phyloP scores from a whole-genome alignment of 1,140 invertebrate species.

The Cotesia vestalis region DNA sequence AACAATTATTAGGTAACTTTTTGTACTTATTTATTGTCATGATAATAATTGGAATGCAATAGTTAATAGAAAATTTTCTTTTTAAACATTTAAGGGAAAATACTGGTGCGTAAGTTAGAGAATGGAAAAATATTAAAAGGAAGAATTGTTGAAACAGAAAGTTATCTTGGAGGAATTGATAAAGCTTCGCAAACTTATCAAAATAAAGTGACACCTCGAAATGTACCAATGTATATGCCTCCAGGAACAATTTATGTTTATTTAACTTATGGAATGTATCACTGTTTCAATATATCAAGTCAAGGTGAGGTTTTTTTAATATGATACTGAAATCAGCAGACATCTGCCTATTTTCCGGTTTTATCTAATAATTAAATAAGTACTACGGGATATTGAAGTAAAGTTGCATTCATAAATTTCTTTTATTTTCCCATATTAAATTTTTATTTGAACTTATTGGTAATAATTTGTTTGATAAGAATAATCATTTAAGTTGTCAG shows the following conservation, averaged over 20 bases:
- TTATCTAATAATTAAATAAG: too few species aligned
- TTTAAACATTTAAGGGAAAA: constrained; percentile 60
- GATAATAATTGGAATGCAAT: constrained; percentile 35
- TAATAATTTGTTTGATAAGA: too few species aligned
- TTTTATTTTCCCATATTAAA: too few species aligned
- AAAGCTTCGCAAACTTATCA: constrained; percentile 77
- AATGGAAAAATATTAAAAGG: constrained; percentile 69
- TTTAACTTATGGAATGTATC: constrained; percentile 84
- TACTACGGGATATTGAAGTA: too few species aligned
- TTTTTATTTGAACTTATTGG: too few species aligned
- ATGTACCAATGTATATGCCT: constrained; percentile 81
- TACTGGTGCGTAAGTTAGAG: constrained; percentile 70
- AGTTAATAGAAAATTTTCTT: neutral
- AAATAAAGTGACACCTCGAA: constrained; percentile 73
- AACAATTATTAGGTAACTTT: constrained; percentile 70
- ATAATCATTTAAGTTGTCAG: too few species aligned
- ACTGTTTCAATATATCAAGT: constrained; percentile 85
- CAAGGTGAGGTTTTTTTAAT: constrained; percentile 63
- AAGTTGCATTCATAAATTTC: too few species aligned
- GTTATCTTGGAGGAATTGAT: constrained; percentile 77
- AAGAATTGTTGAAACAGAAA: constrained; percentile 82
- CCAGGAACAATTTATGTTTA: constrained; percentile 85
- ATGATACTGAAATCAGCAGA: too few species aligned
- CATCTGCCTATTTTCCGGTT: too few species aligned
- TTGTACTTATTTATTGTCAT: constrained; percentile 3